These are phyloP conservation scores for Dolichotis patagonum DNA, from an alignment of 2,113 vertebrate species.

Conservation along the genomic window DNA sequence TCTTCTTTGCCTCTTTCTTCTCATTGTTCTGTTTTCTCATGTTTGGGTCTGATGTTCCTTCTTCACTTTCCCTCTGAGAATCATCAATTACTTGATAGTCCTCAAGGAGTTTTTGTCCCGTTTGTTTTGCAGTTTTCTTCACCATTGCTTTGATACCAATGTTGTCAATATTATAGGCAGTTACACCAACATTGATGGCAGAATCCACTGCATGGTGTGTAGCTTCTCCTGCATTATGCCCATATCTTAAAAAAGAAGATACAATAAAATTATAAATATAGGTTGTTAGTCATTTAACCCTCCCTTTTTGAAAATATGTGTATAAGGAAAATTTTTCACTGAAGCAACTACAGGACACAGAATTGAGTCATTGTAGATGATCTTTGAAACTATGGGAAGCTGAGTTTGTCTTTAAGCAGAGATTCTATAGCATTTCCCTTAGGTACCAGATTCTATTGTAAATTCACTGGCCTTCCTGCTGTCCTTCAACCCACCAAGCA, in stretches of 20 bases:
- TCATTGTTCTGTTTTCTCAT: conserved; percentile 67
- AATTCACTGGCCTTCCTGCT: neutral
- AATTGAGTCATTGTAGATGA: neutral
- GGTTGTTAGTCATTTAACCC: neutral
- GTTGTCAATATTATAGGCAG: conserved; percentile 97
- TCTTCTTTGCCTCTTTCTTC: conserved; percentile 71
- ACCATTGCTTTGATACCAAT: conserved; percentile 96
- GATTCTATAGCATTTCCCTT: neutral
- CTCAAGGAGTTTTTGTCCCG: conserved; percentile 92
- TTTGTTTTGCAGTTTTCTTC: conserved; percentile 95
- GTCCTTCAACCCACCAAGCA: neutral
- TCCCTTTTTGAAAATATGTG: neutral
- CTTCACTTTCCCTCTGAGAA: conserved; percentile 67
- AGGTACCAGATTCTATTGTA: neutral
- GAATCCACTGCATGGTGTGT: conserved; percentile 95
- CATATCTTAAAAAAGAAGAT: conserved; percentile 90
- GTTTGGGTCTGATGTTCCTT: conserved; percentile 61
- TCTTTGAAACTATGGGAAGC: neutral
- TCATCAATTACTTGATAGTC: conserved; percentile 92
- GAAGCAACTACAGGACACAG: neutral
- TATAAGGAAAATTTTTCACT: neutral
- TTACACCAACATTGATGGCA: conserved; percentile 95
- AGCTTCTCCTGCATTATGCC: conserved; percentile 93
- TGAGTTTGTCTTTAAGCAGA: neutral
- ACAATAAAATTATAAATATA: neutral